These are phyloP conservation scores for Petrocephalus microphthalmus DNA, from an alignment of 2,113 vertebrate species.

Conservation along the genomic window DNA sequence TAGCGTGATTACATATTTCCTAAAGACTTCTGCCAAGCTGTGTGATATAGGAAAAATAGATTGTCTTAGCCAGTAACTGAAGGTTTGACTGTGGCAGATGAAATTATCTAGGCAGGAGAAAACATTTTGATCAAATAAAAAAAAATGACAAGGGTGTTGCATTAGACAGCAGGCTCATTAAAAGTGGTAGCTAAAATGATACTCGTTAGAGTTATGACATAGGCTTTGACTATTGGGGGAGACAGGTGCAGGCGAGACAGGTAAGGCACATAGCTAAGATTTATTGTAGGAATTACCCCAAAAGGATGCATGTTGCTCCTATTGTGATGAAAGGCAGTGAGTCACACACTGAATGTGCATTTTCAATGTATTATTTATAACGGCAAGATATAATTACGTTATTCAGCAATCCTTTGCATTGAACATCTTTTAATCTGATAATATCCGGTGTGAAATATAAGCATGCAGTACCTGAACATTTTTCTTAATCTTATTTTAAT, in stretches of 20 bases:
- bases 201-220: neutral
- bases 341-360: neutral
- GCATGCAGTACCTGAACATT: neutral
- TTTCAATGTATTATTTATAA: neutral
- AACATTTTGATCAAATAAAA: neutral
- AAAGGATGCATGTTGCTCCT: neutral
- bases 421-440: slow-evolving; percentile 9
- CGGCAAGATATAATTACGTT: neutral
- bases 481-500: slow-evolving; percentile 1
- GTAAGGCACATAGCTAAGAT: neutral
- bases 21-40: neutral
- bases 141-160: neutral
- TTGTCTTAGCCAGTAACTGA: neutral
- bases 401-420: neutral
- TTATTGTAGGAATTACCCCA: neutral
- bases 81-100: neutral
- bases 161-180: neutral
- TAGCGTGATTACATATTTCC: neutral
- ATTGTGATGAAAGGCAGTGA: neutral
- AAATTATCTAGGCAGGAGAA: neutral
- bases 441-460: neutral
- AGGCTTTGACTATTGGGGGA: neutral
- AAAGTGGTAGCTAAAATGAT: neutral
- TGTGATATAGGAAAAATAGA: neutral
- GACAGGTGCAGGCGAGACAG: neutral